Conservation (phyloP, 2,888 invertebrate genomes). For the Hemithea aestivaria region DNA sequence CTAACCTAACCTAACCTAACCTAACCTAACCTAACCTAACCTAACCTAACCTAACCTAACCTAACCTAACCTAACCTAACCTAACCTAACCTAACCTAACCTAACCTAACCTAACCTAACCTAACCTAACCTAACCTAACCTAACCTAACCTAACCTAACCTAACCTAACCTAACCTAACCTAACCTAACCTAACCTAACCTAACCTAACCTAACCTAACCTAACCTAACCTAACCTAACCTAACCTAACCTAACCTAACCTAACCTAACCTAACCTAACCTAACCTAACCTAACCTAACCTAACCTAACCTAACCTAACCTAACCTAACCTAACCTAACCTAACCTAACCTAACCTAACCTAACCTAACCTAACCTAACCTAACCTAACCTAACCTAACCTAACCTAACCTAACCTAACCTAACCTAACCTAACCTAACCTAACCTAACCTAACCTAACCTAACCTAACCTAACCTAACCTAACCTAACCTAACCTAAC, state of each 20-base stretch:
- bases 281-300: conserved; percentile 15
- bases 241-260: conserved; percentile 22
- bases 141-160: conserved; percentile 21
- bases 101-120: conserved; percentile 28
- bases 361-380: conserved; percentile 23
- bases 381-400: conserved; percentile 23
- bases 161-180: conserved; percentile 21
- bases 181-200: conserved; percentile 20
- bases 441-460: conserved; percentile 20
- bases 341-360: conserved; percentile 23
- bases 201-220: conserved; percentile 18
- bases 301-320: conserved; percentile 23
- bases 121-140: conserved; percentile 27
- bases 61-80: conserved; percentile 26
- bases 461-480: conserved; percentile 19
- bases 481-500: conserved; percentile 20
- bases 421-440: conserved; percentile 19
- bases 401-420: conserved; percentile 21
- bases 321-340: conserved; percentile 23
- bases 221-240: conserved; percentile 16
- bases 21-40: too few species aligned
- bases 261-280: conserved; percentile 16
- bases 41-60: too few species aligned
- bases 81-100: conserved; percentile 30
- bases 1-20: too few species aligned